Evolutionary conservation across 2,797 vertebrate species (phyloP).

Genomic region (Cacajao melanocephalus): DNA sequence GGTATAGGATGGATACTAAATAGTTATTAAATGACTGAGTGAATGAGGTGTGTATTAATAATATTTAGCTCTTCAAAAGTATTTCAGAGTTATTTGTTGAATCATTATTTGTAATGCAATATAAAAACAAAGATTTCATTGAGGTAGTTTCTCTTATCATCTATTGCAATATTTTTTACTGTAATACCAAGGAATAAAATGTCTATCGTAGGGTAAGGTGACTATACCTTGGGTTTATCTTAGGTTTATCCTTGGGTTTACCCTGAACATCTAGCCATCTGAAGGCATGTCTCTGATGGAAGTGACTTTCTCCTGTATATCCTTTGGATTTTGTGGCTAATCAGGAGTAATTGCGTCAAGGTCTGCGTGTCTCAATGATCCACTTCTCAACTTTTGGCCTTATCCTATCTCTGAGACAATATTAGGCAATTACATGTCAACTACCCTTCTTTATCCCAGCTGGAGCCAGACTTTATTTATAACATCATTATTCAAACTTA

Average conservation of each 20-base stretch:
- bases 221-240: neutral
- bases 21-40: neutral
- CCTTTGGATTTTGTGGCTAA: neutral
- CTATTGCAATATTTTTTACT: neutral
- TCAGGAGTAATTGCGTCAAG: neutral
- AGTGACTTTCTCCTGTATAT: neutral
- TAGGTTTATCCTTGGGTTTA: neutral
- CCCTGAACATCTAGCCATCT: neutral
- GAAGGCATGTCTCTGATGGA: neutral
- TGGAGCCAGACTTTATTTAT: neutral
- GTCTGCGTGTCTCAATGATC: neutral
- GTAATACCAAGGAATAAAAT: neutral
- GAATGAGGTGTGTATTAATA: neutral
- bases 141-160: neutral
- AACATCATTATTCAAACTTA: neutral
- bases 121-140: neutral
- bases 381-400: neutral
- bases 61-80: neutral
- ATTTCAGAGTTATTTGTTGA: neutral
- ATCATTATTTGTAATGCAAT: neutral
- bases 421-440: neutral
- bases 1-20: neutral
- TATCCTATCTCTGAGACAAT: neutral
- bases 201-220: neutral
- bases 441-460: neutral